A percentile compares a stretch with the other conserved stretches of the same genome.
Conservation (phyloP, 2,888 invertebrate species). For the Lacanobia oleracea region DNA sequence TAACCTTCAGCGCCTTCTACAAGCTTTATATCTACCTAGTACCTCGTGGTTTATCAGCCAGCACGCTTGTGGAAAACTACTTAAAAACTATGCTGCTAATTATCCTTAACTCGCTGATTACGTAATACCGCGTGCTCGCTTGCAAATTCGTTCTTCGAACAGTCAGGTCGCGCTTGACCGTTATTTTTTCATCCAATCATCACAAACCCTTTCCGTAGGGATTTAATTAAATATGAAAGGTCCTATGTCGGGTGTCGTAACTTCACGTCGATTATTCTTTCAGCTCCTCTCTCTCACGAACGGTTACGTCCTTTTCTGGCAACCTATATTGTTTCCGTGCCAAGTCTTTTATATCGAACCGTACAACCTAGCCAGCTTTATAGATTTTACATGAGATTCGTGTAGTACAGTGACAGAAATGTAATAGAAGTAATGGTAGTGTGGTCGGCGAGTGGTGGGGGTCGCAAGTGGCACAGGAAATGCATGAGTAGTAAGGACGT, state of each 20-base stretch:
- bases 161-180: constrained; percentile 63
- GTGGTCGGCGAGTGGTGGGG: constrained; percentile 58
- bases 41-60: constrained; percentile 55
- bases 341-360: constrained; percentile 85
- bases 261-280: constrained; percentile 78
- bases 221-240: constrained; percentile 81
- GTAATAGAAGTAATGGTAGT: constrained; percentile 61
- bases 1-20: constrained; percentile 67
- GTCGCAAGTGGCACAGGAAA: constrained; percentile 73
- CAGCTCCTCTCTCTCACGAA: constrained; percentile 78
- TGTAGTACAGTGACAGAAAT: constrained; percentile 63
- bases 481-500: constrained; percentile 80
- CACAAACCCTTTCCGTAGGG: constrained; percentile 71
- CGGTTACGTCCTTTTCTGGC: constrained; percentile 85
- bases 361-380: constrained; percentile 81
- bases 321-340: constrained; percentile 85
- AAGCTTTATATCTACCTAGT: constrained; percentile 56
- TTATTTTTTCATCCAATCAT: constrained; percentile 68
- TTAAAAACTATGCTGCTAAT: constrained; percentile 56
- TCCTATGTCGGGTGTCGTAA: constrained; percentile 77
- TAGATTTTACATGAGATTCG: constrained; percentile 75
- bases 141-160: constrained; percentile 13
- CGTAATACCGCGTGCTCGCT: constrained; percentile 47
- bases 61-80: constrained; percentile 50
- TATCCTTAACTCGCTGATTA: constrained; percentile 53